Conservation (phyloP, 2,797 vertebrate species). For the Acipenser oxyrinchus region DNA sequence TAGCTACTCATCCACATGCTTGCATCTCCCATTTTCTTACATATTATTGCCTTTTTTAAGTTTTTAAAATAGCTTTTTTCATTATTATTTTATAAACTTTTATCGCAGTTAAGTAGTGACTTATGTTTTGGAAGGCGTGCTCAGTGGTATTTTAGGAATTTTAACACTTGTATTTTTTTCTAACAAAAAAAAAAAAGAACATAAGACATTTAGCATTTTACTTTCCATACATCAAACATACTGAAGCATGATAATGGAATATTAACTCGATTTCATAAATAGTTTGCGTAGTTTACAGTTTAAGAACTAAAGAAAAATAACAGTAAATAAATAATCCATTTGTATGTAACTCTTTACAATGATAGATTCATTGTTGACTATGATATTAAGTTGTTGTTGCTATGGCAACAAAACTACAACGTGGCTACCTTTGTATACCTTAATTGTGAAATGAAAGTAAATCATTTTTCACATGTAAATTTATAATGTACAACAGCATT, state of each 20-base stretch:
- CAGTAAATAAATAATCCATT: conserved; percentile 60
- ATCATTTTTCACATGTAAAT: conserved; percentile 73
- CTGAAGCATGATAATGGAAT: conserved; percentile 66
- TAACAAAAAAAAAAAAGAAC: conserved; percentile 13
- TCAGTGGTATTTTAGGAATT: conserved; percentile 65
- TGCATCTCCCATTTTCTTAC: conserved; percentile 28
- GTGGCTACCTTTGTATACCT: conserved; percentile 97
- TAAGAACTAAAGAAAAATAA: conserved; percentile 62
- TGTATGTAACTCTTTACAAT: conserved; percentile 80
- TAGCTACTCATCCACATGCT: conserved; percentile 55
- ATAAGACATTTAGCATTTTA: conserved; percentile 24
- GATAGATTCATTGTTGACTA: conserved; percentile 87
- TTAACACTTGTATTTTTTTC: conserved; percentile 50
- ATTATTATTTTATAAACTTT: conserved; percentile 47
- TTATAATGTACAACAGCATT: conserved; percentile 73
- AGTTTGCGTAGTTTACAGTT: conserved; percentile 80
- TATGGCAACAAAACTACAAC: conserved; percentile 94
- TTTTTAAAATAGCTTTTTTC: conserved; percentile 25
- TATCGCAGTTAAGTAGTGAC: conserved; percentile 55
- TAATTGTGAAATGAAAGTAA: conserved; percentile 60
- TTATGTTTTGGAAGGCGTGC: conserved; percentile 68
- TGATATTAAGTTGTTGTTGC: conserved; percentile 86
- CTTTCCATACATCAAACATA: conserved; percentile 34
- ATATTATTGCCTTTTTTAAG: conserved; percentile 24
- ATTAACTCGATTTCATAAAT: conserved; percentile 61